Evolutionary conservation across 2,797 vertebrate species (phyloP), one percentile per base, ranked within the genome.

Genomic region (Agapornis canus): DNA sequence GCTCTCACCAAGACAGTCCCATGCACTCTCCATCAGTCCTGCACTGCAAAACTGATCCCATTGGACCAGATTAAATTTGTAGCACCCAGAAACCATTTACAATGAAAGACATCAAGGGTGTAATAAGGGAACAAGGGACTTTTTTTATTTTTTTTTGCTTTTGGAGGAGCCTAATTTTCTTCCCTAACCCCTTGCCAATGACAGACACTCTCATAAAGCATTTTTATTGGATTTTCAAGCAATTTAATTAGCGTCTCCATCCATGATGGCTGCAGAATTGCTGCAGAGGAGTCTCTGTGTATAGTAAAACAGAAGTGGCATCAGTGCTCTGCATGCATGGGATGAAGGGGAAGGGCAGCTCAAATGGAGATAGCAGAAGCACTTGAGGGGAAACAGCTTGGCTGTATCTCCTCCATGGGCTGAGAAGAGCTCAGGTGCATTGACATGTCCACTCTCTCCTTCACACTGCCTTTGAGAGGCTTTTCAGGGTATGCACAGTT

Each of bases 181-280:
- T 89, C 71, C 59, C 61, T 83, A 92, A 94, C 86, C 92, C 93
- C 89, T 89, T 92, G 86, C 90, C 88, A 89, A 70, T 90, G 90
- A 92, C 90, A 95, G 93, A 95, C 63, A 72, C 48, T 83, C 94
- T 94, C 80, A 71, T 95, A 93, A 96, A 97, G 48, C 92, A 94
- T 89, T 92, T 96, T 96, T 95, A 95, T 92, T 95, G 96, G 85
- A 76, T 92, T 95, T 97, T 82, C 16, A 5, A 93, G 92, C 92
- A 94, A 94, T 94, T 95, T 95, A 94, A 95, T 95, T 95, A 92
- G 73, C 0, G 21, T 81, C 80, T 94, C 69, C 0, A 0, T 29
- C 85, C 42, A 9, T 43, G 87, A 60, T 72, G 78, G 90, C 91
- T 90, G 87, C 70, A 54, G 75, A 42, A 54, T 72, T 64, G 82